Evolutionary conservation across 2,113 vertebrate species (phyloP), one percentile per base, ranked within the genome.

Genomic region (Hemibagrus wyckioides): DNA sequence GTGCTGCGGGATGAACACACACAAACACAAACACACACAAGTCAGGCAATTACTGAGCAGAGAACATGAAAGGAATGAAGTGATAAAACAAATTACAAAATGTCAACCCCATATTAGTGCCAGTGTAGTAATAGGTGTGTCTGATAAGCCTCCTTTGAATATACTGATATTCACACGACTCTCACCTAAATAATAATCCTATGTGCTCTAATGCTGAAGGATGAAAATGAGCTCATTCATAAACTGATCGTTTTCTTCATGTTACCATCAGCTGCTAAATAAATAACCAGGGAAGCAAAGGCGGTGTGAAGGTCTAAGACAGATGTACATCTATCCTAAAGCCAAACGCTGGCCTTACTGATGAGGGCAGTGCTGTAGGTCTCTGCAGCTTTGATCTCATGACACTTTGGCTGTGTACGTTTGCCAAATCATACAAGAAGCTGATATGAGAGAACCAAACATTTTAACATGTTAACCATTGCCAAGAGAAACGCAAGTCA

Each of bases 1-100:
- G 97, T 88, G 95, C 98, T 99, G 92, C 36, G 80, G 10, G 36
- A 81, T 1, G 36, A 88, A 28, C 17, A 76, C 28, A 86, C 28
- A 93, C 25, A 90, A 88, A 80, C 79, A 86, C 54, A 85, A 0
- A 21, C 11, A 76, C 41, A 14, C 41, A 76, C n/a, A 69, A 4
- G 63, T 84, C 76, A 56, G 25, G 1, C 36, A 75, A 69, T 44
- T 36, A 28, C 39, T 44, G 69, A 71, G 19, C 9, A 84, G 39
- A 57, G 6, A 19, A 57, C 19, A 6, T 56, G 25, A 54, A 65
- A 33, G 10, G 3, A 48, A 5, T 8, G 44, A 48, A 48, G 9
- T 30, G 15, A 33, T 57, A 2, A n/a, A 69, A 36, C 15, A 33
- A 33, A 17, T 14, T 33, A 67, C 36, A 82, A 82, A n/a, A 82